These are phyloP conservation scores for Trachurus trachurus DNA, from an alignment of 2,797 vertebrate species.

Conservation along the genomic window DNA sequence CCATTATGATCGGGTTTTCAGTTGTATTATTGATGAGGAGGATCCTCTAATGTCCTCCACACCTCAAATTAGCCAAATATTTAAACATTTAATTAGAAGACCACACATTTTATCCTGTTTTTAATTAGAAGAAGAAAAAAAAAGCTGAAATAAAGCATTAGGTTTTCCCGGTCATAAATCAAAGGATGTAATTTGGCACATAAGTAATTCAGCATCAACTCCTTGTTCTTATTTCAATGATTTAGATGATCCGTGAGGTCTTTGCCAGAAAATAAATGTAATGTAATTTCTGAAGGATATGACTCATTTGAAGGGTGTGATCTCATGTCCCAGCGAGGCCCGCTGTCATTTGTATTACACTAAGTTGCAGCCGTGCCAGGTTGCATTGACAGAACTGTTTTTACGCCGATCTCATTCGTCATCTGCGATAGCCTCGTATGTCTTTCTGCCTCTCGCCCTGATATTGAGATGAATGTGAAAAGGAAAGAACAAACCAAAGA, in stretches of 20 bases:
- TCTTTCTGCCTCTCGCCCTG: background rate
- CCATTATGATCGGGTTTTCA: background rate
- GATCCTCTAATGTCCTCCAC: background rate
- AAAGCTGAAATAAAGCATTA: constrained; percentile 22
- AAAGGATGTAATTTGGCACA: constrained; percentile 41
- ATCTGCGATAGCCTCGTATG: constrained; percentile 15
- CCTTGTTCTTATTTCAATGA: constrained; percentile 35
- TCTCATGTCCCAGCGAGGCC: constrained; percentile 34
- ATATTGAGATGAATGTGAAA: constrained; percentile 45
- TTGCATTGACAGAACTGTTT: constrained; percentile 35
- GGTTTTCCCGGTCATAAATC: constrained; percentile 20
- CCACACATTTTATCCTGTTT: background rate
- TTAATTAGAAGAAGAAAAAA: background rate
- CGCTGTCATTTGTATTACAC: constrained; percentile 40
- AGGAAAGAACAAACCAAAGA: constrained; percentile 25
- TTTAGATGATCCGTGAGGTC: constrained; percentile 42
- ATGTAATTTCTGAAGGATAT: constrained; percentile 45
- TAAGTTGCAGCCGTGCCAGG: constrained; percentile 29
- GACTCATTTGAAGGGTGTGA: constrained; percentile 54
- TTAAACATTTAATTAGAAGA: background rate
- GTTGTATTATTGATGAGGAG: background rate
- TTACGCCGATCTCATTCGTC: constrained; percentile 44
- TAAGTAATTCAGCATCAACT: constrained; percentile 35
- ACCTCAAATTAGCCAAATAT: background rate
- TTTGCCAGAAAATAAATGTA: constrained; percentile 62